Evolutionary conservation across 2,888 invertebrate species (phyloP).

Genomic region (Hylaea fasciaria): DNA sequence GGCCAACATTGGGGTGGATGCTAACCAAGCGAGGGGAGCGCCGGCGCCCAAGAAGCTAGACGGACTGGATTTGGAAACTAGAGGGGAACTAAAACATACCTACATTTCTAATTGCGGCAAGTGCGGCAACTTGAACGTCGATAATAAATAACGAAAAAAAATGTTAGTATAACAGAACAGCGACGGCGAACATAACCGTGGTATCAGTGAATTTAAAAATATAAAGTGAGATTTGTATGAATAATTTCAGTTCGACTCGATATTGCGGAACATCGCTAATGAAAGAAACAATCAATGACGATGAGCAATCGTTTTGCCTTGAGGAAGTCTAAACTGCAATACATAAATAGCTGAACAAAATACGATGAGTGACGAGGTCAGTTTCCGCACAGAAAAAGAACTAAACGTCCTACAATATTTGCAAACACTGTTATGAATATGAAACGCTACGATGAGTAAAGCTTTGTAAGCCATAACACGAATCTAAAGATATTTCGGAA

Average conservation of each 20-base stretch:
- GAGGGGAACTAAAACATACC: background rate
- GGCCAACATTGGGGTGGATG: constrained; percentile 51
- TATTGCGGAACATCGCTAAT: constrained; percentile 14
- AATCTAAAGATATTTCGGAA: no score
- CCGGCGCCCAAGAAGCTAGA: constrained; percentile 49
- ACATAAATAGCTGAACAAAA: constrained; percentile 44
- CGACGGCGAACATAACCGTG: no score
- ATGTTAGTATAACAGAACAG: no score
- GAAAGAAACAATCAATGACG: constrained; percentile 38
- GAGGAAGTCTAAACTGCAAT: constrained; percentile 41
- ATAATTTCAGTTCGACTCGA: no score
- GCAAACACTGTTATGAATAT: constrained; percentile 9
- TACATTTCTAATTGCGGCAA: background rate
- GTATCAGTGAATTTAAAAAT: no score
- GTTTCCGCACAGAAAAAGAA: constrained; percentile 34
- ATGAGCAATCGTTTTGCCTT: constrained; percentile 44
- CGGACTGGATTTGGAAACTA: constrained; percentile 25
- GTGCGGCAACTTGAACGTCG: background rate
- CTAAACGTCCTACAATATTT: constrained; percentile 12
- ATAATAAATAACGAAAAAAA: no score
- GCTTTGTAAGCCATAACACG: background rate
- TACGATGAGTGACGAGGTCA: constrained; percentile 41
- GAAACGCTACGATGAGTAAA: background rate
- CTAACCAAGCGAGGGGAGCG: constrained; percentile 43
- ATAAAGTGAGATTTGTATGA: no score